Evolutionary conservation across 2,113 vertebrate genomes (phyloP).

Genomic region (Leptodactylus fuscus): DNA sequence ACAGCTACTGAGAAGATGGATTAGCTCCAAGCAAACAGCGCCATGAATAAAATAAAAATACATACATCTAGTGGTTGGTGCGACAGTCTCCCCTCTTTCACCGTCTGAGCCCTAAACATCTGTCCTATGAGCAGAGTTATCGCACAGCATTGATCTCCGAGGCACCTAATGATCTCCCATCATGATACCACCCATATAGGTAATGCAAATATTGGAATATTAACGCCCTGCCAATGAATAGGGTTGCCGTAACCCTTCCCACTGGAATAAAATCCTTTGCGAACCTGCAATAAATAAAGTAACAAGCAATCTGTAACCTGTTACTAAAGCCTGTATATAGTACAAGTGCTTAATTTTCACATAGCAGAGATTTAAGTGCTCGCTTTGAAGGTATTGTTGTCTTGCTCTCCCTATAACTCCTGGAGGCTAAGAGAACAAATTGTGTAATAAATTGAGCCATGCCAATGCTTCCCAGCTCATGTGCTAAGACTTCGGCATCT

Average conservation of each 20-base stretch:
- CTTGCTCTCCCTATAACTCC: constrained; percentile 2
- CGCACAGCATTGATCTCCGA: not conserved
- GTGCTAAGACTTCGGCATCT: not conserved
- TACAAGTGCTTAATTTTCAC: constrained; percentile 27
- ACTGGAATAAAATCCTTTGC: not conserved
- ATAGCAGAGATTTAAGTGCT: constrained; percentile 17
- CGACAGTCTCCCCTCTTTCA: not conserved
- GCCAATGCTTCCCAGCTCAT: not conserved
- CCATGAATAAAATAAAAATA: constrained; percentile 60
- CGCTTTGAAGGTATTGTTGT: constrained; percentile 7
- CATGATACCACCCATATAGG: not conserved
- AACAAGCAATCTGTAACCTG: constrained; percentile 14
- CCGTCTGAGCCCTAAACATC: constrained; percentile 38
- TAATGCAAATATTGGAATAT: not conserved
- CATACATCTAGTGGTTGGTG: constrained; percentile 43
- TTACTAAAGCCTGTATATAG: not conserved
- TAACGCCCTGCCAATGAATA: not conserved
- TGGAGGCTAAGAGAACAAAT: constrained; percentile 25
- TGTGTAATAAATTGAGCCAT: constrained; percentile 14
- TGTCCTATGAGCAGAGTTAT: not conserved
- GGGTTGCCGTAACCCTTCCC: not conserved
- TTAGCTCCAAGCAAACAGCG: constrained; percentile 56
- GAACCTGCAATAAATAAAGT: not conserved
- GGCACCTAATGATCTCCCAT: not conserved
- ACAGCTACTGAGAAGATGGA: constrained; percentile 58